Percentiles rank a stretch among this genome's conserved stretches.
Conservation (phyloP, 2,888 invertebrate species). For the Protophormia terraenovae region DNA sequence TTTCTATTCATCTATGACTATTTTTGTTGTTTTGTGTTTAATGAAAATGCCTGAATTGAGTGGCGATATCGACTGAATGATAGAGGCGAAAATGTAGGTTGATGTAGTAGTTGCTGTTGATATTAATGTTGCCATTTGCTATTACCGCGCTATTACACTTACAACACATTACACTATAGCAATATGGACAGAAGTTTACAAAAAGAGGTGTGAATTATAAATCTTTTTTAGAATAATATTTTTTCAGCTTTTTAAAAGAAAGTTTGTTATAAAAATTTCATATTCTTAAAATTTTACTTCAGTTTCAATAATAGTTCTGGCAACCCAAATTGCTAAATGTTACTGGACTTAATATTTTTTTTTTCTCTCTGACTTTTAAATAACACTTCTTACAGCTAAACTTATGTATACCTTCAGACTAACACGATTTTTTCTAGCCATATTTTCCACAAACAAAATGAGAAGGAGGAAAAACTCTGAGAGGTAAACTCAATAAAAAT, state of each 20-base stretch:
- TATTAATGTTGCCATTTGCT: conserved; percentile 47
- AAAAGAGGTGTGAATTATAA: not conserved
- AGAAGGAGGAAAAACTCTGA: not conserved
- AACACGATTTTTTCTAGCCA: not conserved
- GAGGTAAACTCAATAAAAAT: conserved; percentile 49
- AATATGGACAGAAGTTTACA: not conserved
- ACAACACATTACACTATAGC: conserved; percentile 23
- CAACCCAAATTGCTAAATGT: no score
- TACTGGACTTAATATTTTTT: no score
- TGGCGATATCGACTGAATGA: conserved; percentile 41
- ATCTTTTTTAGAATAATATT: not conserved
- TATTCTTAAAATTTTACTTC: no score
- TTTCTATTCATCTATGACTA: conserved; percentile 43
- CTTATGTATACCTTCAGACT: not conserved
- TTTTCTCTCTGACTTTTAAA: not conserved
- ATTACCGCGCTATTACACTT: conserved; percentile 54
- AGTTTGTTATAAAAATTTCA: no score
- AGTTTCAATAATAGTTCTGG: no score
- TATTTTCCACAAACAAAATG: conserved; percentile 13
- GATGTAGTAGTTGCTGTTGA: conserved; percentile 26
- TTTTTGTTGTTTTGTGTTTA: conserved; percentile 12
- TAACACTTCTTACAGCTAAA: not conserved
- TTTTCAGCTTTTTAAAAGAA: not conserved
- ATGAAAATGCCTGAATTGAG: conserved; percentile 47
- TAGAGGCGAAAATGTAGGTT: conserved; percentile 46